Base-by-base conservation (phyloP, 2,888 invertebrate species). In the Acleris laterana region DNA sequence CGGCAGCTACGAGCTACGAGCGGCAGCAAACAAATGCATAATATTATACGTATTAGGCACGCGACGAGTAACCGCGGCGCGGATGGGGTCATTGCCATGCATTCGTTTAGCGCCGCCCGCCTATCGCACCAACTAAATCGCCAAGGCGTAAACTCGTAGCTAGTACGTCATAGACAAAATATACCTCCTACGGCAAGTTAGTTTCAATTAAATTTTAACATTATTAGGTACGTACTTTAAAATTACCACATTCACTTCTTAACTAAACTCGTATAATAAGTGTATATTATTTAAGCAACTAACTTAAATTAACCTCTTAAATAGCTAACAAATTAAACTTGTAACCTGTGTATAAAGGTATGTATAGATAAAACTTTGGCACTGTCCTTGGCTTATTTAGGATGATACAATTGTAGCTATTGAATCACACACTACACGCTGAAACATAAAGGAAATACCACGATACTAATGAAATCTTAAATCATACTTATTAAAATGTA, bases 311-410 rank as follows among this genome's bases (percentile, higher is more conserved):
- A 60, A n/a, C 19, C 9, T 55, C 60, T 66, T 56, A 28, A 62
- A 63, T 44, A 46, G 25, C 55, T 50, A 65, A 32, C 49, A 55
- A 65, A 65, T 55, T 32, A 48, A 20, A 46, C 42, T 17, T 25
- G 4, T 66, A 56, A 66, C 56, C 46, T 51, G 61, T 51, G 66
- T 66, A 66, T 66, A 62, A 51, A 66, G 49, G 46, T 66, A 50
- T 38, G 16, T n/a, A 55, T 28, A 65, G 56, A 53, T 62, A 32
- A 32, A 32, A 32, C 32, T 32, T 32, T 66, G 66, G 66, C 66
- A 66, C 66, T 57, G 22, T 57, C 38, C 22, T 62, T 66, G 66
- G 66, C 66, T 32, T 49, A n/a, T 44, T 49, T 28, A 28, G 49
- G 38, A 11, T 48, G 32, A 22, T 60, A 44, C 46, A 49, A 49